Evolutionary conservation across 2,797 vertebrate genomes (phyloP), one percentile per base, ranked within the genome.

Genomic region (Sciurus vulgaris): DNA sequence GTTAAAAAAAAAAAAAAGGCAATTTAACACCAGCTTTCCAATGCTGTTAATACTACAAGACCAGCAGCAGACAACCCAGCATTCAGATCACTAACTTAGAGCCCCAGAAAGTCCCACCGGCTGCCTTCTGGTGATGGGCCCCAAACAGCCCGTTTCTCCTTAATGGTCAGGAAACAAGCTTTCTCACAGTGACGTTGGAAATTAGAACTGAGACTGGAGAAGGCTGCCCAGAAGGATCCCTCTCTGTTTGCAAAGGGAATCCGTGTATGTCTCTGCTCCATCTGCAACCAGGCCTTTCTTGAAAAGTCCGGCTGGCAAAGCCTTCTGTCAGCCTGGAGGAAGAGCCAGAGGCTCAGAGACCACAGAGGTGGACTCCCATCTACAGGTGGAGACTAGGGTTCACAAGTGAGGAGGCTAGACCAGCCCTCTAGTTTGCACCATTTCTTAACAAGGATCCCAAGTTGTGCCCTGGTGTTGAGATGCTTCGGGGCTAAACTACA

Each of bases 21-120:
- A 79, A 94, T 93, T 97, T 95, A 76, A 96, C 94, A 96, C 79
- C 67, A 94, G 74, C 93, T 94, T 91, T 91, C 83, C 72, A 67
- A 26, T 0, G 6, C 82, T 86, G 0, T 94, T 93, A 96, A 94
- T 90, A 93, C 69, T 59, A 28, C 87, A 94, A 94, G 93, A 78
- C 44, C 77, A 73, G 17, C 79, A 28, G 24, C 86, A 26, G 59
- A 24, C 24, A 67, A 35, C 26, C 61, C 65, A 51, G 79, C 76
- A 67, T 7, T 17, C 28, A 81, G 95, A 78, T 70, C 84, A 92
- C 67, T 69, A 78, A 81, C 44, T 14, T 33, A 59, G 93, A 91
- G 83, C 63, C 79, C 77, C 44, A 22, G 56, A 67, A 69, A 78
- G 74, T 91, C 91, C 78, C 51, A n/a, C 72, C 0, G 0, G 35